Percentiles rank a stretch among this genome's conserved stretches.
Evolutionary conservation across 2,888 invertebrate species (phyloP).

Genomic region (Melieria picta): DNA sequence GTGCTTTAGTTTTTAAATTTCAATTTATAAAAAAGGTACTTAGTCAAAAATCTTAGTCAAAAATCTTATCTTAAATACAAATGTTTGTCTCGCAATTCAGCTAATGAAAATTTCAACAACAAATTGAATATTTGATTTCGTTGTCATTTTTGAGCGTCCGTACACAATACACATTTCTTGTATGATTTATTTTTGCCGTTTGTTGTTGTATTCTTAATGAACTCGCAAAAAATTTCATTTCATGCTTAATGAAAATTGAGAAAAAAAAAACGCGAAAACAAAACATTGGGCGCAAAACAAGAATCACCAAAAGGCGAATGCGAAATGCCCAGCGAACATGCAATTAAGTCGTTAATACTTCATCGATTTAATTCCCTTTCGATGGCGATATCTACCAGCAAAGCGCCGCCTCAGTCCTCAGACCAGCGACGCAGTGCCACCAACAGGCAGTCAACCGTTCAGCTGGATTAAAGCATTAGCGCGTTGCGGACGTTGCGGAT

Average conservation of each 20-base stretch:
- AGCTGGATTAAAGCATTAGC: conserved; percentile 61
- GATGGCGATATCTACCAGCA: conserved; percentile 19
- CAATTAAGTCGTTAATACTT: conserved; percentile 66
- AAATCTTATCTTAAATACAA: too few species aligned
- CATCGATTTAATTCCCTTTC: conserved; percentile 61
- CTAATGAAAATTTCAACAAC: too few species aligned
- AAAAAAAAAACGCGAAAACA: neutral
- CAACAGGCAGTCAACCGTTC: neutral
- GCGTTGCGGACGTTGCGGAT: conserved; percentile 49
- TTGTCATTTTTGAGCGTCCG: neutral
- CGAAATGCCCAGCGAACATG: conserved; percentile 62
- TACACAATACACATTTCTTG: neutral
- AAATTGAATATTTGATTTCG: too few species aligned
- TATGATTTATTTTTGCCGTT: neutral
- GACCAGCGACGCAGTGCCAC: conserved; percentile 13
- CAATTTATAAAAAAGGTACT: too few species aligned
- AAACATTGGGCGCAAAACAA: conserved; percentile 3
- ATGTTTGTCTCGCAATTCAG: too few species aligned
- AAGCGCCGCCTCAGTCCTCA: conserved; percentile 10
- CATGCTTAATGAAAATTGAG: conserved; percentile 6
- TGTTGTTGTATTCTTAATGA: neutral
- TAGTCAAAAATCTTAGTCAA: too few species aligned
- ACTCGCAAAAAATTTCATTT: neutral
- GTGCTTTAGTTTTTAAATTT: too few species aligned
- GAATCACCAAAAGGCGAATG: conserved; percentile 19